These are phyloP conservation scores for Macrotus californicus DNA, from an alignment of 2,113 vertebrate species.

Conservation along the genomic window DNA sequence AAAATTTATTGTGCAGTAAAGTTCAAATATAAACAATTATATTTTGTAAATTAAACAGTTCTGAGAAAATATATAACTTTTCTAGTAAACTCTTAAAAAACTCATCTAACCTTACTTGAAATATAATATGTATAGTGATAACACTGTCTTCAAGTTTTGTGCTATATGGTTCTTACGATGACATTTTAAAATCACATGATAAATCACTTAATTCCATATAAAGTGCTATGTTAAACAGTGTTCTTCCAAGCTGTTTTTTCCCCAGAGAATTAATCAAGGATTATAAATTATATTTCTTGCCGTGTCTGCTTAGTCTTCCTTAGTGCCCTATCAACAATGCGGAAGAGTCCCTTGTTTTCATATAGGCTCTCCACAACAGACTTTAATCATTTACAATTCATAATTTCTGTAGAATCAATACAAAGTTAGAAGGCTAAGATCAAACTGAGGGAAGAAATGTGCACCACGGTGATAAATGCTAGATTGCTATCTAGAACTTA, in stretches of 20 bases:
- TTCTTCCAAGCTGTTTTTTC: neutral
- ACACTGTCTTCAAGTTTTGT: neutral
- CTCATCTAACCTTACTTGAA: neutral
- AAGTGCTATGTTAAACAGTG: neutral
- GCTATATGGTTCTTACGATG: neutral
- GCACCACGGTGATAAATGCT: neutral
- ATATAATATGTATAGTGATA: neutral
- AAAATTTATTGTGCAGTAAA: neutral
- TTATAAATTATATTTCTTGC: neutral
- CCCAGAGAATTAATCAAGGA: neutral
- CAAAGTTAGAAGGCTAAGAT: neutral
- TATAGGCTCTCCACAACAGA: neutral
- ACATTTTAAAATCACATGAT: constrained; percentile 19
- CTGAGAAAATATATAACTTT: neutral
- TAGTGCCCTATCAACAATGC: neutral
- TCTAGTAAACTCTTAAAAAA: neutral
- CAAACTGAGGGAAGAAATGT: neutral
- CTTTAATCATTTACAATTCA: neutral
- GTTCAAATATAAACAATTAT: neutral
- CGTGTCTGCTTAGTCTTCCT: neutral
- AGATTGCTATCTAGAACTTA: neutral
- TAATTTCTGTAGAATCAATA: neutral
- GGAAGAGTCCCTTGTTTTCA: neutral
- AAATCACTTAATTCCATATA: neutral
- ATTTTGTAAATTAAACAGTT: neutral